A percentile compares a stretch with the other conserved stretches of the same genome.
Conservation (phyloP, 2,888 invertebrate species). For the Drosophila aldrichi region DNA sequence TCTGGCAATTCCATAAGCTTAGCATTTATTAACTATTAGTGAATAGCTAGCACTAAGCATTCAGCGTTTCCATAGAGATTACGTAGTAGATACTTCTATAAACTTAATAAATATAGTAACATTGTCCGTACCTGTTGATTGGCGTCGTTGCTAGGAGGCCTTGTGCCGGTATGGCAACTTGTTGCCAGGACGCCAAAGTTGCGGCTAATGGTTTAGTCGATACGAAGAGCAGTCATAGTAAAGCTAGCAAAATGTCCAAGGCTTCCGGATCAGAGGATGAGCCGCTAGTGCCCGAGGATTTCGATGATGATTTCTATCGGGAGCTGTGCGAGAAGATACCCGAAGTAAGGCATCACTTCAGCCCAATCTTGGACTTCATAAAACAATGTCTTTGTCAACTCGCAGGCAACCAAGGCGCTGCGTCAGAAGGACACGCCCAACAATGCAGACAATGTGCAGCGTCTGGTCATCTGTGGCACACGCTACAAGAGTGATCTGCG, state of each 20-base stretch:
- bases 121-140: constrained; percentile 48
- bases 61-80: constrained; percentile 48
- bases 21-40: constrained; percentile 8
- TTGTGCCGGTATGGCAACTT: constrained; percentile 69
- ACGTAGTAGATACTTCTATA: neutral
- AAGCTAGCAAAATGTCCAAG: constrained; percentile 66
- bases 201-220: constrained; percentile 58
- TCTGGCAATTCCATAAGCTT: constrained; percentile 14
- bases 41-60: neutral
- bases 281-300: constrained; percentile 83
- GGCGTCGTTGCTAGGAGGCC: constrained; percentile 43
- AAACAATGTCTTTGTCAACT: neutral
- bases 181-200: constrained; percentile 62
- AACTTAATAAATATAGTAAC: neutral
- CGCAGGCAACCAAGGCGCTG: constrained; percentile 80
- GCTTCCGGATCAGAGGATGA: constrained; percentile 85
- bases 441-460: constrained; percentile 84
- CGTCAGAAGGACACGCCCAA: constrained; percentile 83
- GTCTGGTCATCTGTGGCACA: constrained; percentile 81
- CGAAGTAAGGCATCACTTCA: constrained; percentile 60
- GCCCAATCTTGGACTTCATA: accelerated
- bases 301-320: constrained; percentile 83
- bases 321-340: constrained; percentile 79
- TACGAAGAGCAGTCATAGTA: constrained; percentile 27
- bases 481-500: constrained; percentile 81